A percentile compares a stretch with the other conserved stretches of the same genome.
phyloP scores from a whole-genome alignment of 2,888 invertebrate genomes.

The Alloplasta piceator region DNA sequence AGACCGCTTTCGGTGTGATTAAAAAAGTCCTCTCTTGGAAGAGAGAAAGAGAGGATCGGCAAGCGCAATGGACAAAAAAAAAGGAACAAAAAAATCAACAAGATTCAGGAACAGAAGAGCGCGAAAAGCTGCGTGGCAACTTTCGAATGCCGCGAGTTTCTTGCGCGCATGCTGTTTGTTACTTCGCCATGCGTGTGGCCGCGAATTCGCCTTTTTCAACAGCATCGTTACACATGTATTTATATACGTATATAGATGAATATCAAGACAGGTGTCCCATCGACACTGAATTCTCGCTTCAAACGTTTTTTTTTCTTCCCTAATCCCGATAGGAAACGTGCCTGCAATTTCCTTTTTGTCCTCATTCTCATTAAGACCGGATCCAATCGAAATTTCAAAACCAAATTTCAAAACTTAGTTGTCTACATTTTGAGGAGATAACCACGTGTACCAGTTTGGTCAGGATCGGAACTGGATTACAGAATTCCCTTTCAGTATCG shows the following conservation, averaged over 20 bases:
- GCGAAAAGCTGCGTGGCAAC: slow-evolving; percentile 69
- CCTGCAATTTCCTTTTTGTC: neutral
- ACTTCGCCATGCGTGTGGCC: slow-evolving; percentile 38
- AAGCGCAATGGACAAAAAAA: slow-evolving; percentile 4
- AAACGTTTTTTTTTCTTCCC: slow-evolving; percentile 13
- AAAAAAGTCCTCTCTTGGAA: neutral
- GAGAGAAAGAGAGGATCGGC: neutral
- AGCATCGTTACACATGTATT: neutral
- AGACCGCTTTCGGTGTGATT: slow-evolving; percentile 24
- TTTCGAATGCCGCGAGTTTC: slow-evolving; percentile 69
- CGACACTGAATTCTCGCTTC: slow-evolving; percentile 26
- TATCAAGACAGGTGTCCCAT: slow-evolving; percentile 54
- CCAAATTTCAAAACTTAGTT: no score
- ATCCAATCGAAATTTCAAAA: no score
- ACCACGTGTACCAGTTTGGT: no score
- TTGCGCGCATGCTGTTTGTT: slow-evolving; percentile 19
- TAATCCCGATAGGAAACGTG: neutral
- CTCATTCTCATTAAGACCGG: no score
- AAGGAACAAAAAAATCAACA: slow-evolving; percentile 19
- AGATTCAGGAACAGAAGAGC: slow-evolving; percentile 51
- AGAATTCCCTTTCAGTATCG: no score
- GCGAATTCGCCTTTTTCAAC: slow-evolving; percentile 40
- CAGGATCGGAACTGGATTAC: no score
- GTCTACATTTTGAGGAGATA: no score
- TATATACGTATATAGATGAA: slow-evolving; percentile 3